Base-by-base conservation (phyloP, 2,888 invertebrate genomes). In the Diaphora mendica region DNA sequence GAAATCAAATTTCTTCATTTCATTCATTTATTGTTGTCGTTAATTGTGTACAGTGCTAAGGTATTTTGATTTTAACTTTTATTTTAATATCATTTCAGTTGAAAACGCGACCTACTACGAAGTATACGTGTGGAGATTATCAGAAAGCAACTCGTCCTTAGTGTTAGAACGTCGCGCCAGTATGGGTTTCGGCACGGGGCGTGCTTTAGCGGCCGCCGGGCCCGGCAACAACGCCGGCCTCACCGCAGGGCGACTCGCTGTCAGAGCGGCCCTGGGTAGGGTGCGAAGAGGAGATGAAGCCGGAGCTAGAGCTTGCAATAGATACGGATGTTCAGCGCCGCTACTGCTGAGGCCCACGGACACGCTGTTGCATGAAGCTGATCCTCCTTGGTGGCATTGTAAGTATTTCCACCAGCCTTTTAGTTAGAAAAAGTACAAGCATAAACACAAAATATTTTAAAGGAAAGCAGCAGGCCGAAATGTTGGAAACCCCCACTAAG, bases 41-140 rank as follows among this genome's bases (percentile, higher is more conserved):
- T 1, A 42, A 13, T 42, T 42, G 42, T 42, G 13, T 2, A 13
- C 5, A 1, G 13, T 13, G 42, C 42, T 39, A 39, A 39, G 39
- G 11, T 48, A 20, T n/a, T 23, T 0, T n/a, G 0, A 55, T 30
- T 4, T 1, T 17, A 15, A 30, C 30, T 23, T 68, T 42, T 23
- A 17, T 23, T 35, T 42, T 17, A 15, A 67, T 26, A 44, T 17
- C 17, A 66, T 85, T 83, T 4, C 89, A 95, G 95, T 95, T 68
- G 95, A 95, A 81, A 95, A 95, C 79, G 95, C 95, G 35, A 94
- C 95, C 0, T 92, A 95, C 86, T 95, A 95, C 85, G 95, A 95
- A 81, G 92, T 95, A 0, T 92, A 94, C 3, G 92, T 95, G 0
- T 95, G 95, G 95, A 88, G 94, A 44, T 90, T 95, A 89, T 94